These are phyloP conservation scores for Leptopilina myrica DNA, from an alignment of 2,888 invertebrate genomes.

Conservation along the genomic window DNA sequence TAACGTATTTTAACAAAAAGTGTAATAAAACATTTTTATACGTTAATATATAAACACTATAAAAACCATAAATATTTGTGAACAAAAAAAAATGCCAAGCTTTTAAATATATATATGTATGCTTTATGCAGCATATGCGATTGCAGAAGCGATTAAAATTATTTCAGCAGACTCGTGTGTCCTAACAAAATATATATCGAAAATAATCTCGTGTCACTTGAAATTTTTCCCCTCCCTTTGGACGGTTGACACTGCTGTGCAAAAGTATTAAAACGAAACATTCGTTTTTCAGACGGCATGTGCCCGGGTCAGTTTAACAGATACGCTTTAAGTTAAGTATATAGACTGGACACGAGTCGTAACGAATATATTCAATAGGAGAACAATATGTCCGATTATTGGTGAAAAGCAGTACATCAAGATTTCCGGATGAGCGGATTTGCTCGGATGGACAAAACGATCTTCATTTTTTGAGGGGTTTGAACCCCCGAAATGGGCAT, in stretches of 20 bases:
- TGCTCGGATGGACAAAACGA: slow-evolving; percentile 22
- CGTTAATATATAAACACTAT: background rate
- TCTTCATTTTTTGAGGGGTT: slow-evolving; percentile 36
- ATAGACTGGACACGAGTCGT: slow-evolving; percentile 30
- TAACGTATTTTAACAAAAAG: no score
- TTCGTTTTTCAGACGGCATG: background rate
- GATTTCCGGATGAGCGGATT: slow-evolving; percentile 27
- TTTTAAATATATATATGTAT: slow-evolving; percentile 6
- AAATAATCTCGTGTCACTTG: slow-evolving; percentile 15
- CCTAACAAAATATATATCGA: slow-evolving; percentile 30
- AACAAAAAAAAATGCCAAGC: background rate
- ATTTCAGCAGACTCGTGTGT: slow-evolving; percentile 14
- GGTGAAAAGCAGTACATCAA: slow-evolving; percentile 37
- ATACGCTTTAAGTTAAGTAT: slow-evolving; percentile 30
- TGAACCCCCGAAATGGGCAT: slow-evolving; percentile 29
- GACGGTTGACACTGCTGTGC: background rate
- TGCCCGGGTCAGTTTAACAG: slow-evolving; percentile 18
- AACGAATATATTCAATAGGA: slow-evolving; percentile 31
- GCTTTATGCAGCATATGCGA: slow-evolving; percentile 15
- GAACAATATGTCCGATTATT: slow-evolving; percentile 37
- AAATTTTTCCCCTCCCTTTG: background rate
- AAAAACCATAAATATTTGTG: slow-evolving; percentile 19
- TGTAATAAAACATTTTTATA: no score
- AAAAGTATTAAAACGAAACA: slow-evolving; percentile 23
- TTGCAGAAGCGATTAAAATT: background rate